Base-by-base conservation (phyloP, 2,888 invertebrate genomes). In the Dolichopus griseipennis region DNA sequence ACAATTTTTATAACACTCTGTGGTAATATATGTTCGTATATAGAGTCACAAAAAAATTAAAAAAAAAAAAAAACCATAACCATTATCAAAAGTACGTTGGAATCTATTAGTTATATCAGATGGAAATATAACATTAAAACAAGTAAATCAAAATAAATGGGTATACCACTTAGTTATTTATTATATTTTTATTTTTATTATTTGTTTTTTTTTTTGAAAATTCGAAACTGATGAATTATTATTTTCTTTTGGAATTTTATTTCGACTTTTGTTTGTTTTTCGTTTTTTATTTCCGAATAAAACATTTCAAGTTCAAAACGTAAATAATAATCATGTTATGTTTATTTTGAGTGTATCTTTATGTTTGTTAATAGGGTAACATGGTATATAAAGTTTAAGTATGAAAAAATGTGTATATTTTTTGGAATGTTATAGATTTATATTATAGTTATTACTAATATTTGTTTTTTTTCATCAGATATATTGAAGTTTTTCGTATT, bases 81-180 rank as follows among this genome's bases (percentile, higher is more conserved):
- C 52, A 52, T 52, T 52, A 52, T 52, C 1, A 52, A 52, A 52
- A 52, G n/a, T 52, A 52, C n/a, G 15, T 52, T 12, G 52, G 52
- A 52, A 52, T 15, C 52, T 52, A 52, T 52, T 52, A 52, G 52
- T 52, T 52, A 52, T 52, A 52, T 52, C 52, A 52, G 52, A 52
- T 52, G 52, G 52, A 52, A 52, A 52, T 52, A 52, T 52, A 52
- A 52, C 52, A 52, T 12, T 52, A 52, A 52, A 52, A 52, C 52
- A 52, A 52, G 52, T 52, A 52, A 52, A 52, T 52, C 52, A 52
- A 52, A 52, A 52, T 52, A 52, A 52, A 52, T 52, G 52, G 52
- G 18, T 52, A 52, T 52, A 52, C 52, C 52, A 52, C 52, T 52
- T 52, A 52, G 52, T 52, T 52, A 52, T 52, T 52, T 52, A 52